These are phyloP conservation scores for Macrotrachela quadricornifera DNA, from an alignment of 1,140 invertebrate species.

Conservation along the genomic window DNA sequence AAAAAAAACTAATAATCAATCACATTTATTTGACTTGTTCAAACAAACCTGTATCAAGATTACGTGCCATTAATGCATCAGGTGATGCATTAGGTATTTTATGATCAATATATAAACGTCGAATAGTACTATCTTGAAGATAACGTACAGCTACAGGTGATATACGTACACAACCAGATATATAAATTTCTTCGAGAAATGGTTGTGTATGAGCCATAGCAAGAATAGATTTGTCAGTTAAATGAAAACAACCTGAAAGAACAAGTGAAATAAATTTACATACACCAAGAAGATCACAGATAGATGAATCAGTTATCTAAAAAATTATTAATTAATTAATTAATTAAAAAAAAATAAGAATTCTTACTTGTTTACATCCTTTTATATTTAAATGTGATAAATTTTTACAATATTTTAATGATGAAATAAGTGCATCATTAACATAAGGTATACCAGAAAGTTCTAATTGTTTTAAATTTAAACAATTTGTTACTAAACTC, in stretches of 20 bases:
- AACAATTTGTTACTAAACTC: slow-evolving; percentile 12
- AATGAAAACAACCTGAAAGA: slow-evolving; percentile 17
- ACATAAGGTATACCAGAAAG: slow-evolving; percentile 16
- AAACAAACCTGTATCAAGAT: slow-evolving; percentile 23
- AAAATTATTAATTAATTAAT: not conserved
- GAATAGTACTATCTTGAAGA: slow-evolving; percentile 16
- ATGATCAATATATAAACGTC: slow-evolving; percentile 16
- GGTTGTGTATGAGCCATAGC: slow-evolving; percentile 20
- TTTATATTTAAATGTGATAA: slow-evolving; percentile 17
- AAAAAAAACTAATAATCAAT: too few species aligned
- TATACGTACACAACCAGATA: slow-evolving; percentile 21
- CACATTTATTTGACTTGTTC: slow-evolving; percentile 15
- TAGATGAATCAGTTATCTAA: slow-evolving; percentile 19
- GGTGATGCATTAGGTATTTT: slow-evolving; percentile 18
- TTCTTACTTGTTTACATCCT: slow-evolving; percentile 19
- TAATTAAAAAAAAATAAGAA: not conserved
- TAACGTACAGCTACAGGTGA: slow-evolving; percentile 18
- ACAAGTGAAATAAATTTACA: slow-evolving; percentile 16
- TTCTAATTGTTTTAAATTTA: slow-evolving; percentile 17
- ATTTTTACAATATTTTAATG: slow-evolving; percentile 15
- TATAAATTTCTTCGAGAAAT: slow-evolving; percentile 19
- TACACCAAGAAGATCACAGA: slow-evolving; percentile 16
- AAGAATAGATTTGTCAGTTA: slow-evolving; percentile 24
- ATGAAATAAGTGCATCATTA: slow-evolving; percentile 15
- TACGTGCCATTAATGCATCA: slow-evolving; percentile 19